Percentiles rank a stretch among this genome's conserved stretches.
Conservation (phyloP, 2,113 vertebrate genomes). For the Onychorhynchus coronatus region DNA sequence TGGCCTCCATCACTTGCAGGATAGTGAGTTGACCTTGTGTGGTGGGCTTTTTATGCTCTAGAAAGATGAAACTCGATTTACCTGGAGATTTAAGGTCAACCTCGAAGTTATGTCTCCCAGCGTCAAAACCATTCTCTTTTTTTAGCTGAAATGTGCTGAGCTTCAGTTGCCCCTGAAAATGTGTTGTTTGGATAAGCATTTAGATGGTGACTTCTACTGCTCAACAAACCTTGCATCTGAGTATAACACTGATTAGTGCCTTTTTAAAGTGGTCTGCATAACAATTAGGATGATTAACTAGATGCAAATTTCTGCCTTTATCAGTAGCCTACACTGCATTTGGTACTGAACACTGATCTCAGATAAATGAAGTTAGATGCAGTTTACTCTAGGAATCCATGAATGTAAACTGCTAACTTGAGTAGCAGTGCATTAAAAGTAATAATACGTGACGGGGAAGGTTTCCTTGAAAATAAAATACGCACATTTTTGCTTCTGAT, state of each 20-base stretch:
- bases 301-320: constrained; percentile 18
- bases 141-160: background rate
- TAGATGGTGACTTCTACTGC: background rate
- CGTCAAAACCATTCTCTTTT: background rate
- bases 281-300: constrained; percentile 21
- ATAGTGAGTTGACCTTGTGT: background rate
- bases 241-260: background rate
- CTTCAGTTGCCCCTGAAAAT: background rate
- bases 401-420: background rate
- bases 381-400: background rate
- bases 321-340: background rate
- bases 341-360: background rate
- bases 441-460: background rate
- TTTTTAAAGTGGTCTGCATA: constrained; percentile 4
- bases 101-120: background rate
- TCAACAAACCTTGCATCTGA: background rate
- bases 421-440: background rate
- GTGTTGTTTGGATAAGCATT: background rate
- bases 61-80: background rate
- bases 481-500: background rate
- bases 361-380: background rate
- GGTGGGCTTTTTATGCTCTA: background rate
- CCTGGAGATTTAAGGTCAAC: background rate
- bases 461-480: background rate
- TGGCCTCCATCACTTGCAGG: background rate